Percentiles rank a stretch among this genome's conserved stretches.
Conservation (phyloP, 2,113 vertebrate genomes). For the Oncorhynchus masou region DNA sequence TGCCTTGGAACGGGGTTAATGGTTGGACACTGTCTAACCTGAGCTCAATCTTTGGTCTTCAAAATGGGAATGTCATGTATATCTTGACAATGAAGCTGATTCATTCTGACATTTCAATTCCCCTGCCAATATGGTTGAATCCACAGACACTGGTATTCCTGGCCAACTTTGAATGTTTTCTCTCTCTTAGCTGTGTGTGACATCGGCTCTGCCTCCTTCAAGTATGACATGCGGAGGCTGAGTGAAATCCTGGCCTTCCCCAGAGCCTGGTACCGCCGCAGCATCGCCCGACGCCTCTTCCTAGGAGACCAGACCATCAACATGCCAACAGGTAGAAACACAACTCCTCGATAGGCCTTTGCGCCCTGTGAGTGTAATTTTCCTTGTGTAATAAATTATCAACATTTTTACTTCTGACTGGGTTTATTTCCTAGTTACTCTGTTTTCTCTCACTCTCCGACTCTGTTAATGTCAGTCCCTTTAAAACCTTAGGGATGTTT, state of each 20-base stretch:
- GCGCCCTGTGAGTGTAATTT: not conserved
- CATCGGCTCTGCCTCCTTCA: constrained; percentile 97
- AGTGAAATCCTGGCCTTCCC: constrained; percentile 98
- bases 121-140: too few relatives aligned
- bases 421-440: too few relatives aligned
- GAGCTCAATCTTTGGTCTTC: too few relatives aligned
- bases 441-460: too few relatives aligned
- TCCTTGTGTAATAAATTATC: too few relatives aligned
- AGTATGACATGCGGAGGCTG: constrained; percentile 96
- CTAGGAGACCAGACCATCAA: constrained; percentile 97
- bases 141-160: too few relatives aligned
- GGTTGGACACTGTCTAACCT: too few relatives aligned
- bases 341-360: constrained; percentile 15
- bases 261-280: constrained; percentile 95
- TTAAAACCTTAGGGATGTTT: not conserved
- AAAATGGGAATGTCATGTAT: too few relatives aligned
- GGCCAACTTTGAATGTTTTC: not conserved
- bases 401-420: too few relatives aligned
- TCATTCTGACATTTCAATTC: too few relatives aligned
- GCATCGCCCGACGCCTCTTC: constrained; percentile 94
- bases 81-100: too few relatives aligned
- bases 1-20: constrained; percentile 47
- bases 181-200: constrained; percentile 88
- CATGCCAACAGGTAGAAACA: constrained; percentile 78
- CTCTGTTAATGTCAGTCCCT: not conserved